Evolutionary conservation across 2,113 vertebrate species (phyloP).

Genomic region (Isurus oxyrinchus): DNA sequence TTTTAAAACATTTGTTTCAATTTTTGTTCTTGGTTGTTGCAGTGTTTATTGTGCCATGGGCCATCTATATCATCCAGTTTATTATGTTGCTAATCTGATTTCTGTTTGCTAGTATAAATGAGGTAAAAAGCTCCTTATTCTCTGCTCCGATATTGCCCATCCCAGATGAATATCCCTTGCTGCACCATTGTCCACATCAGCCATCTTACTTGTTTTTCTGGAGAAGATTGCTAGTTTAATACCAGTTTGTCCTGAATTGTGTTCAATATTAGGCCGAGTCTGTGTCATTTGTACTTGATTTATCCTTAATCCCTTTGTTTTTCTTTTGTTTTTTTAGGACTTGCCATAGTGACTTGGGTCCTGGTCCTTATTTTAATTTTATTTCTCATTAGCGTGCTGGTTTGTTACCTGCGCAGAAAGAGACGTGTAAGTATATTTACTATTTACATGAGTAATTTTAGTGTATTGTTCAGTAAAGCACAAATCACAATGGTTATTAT

Average conservation of each 20-base stretch:
- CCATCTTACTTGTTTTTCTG: background rate
- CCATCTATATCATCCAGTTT: background rate
- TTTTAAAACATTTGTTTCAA: background rate
- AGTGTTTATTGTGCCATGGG: background rate
- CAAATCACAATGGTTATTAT: background rate
- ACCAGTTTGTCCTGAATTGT: background rate
- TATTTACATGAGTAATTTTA: background rate
- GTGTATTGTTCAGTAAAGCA: background rate
- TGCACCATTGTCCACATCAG: background rate
- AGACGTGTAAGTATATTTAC: background rate
- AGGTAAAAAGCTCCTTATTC: background rate
- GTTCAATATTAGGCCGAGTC: background rate
- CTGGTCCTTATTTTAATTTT: background rate
- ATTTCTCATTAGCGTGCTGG: background rate
- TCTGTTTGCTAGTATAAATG: background rate
- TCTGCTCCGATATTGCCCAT: background rate
- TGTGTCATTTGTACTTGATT: background rate
- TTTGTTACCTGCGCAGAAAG: background rate
- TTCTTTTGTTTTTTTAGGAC: constrained; percentile 5
- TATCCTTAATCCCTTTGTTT: background rate
- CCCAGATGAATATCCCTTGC: background rate
- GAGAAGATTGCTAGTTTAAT: background rate
- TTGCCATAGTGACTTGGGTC: background rate
- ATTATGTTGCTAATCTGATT: background rate
- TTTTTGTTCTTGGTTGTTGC: background rate